Evolutionary conservation across 2,113 vertebrate genomes (phyloP).

Genomic region (Solenodon paradoxus): DNA sequence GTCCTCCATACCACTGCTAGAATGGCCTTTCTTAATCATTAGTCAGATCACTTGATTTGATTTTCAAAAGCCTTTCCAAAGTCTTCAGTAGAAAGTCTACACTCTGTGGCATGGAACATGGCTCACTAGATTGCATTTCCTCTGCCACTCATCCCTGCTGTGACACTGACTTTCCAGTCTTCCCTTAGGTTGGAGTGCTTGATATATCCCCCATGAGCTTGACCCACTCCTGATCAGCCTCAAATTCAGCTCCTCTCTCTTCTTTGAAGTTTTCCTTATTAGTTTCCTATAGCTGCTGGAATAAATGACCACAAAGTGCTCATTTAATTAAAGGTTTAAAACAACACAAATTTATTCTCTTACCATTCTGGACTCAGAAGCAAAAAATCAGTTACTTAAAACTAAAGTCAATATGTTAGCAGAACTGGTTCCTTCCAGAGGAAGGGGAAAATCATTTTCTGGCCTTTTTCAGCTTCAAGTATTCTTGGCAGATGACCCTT

Average conservation of each 20-base stretch:
- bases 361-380: background rate
- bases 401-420: background rate
- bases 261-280: background rate
- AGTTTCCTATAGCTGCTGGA: background rate
- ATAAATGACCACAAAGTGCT: background rate
- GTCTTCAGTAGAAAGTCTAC: background rate
- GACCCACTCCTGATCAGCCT: too few relatives aligned
- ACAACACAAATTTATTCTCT: too few relatives aligned
- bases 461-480: background rate
- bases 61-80: background rate
- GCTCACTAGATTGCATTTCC: background rate
- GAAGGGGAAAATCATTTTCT: background rate
- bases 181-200: background rate
- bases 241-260: background rate
- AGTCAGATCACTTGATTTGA: background rate
- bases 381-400: too few relatives aligned
- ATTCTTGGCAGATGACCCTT: background rate
- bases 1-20: background rate
- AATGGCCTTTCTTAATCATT: background rate
- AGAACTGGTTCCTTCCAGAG: background rate
- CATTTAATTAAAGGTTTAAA: too few relatives aligned
- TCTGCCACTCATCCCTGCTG: background rate
- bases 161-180: too few relatives aligned
- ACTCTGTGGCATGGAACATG: background rate
- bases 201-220: background rate